Conservation (phyloP, 2,888 invertebrate genomes). For the Elegia similella region DNA sequence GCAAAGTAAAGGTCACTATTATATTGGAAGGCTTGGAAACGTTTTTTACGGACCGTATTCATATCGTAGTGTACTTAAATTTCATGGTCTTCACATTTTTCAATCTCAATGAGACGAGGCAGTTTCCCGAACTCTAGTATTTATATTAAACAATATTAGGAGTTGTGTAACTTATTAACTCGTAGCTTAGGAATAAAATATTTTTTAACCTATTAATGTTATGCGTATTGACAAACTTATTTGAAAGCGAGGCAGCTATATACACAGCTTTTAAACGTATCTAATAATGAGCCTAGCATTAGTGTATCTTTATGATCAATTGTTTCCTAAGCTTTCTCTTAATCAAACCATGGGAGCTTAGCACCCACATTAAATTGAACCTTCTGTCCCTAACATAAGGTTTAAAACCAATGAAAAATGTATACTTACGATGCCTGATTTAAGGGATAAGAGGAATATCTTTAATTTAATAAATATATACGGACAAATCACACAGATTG, state of each 20-base stretch:
- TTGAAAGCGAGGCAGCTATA: slow-evolving; percentile 30
- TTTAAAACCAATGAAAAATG: too few species aligned
- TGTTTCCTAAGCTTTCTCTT: too few species aligned
- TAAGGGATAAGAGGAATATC: too few species aligned
- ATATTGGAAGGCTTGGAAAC: slow-evolving; percentile 25
- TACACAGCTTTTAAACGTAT: slow-evolving; percentile 4
- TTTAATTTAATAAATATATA: too few species aligned
- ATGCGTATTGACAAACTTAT: slow-evolving; percentile 49
- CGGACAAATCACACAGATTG: too few species aligned
- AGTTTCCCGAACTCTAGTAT: slow-evolving; percentile 49
- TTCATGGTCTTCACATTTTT: slow-evolving; percentile 7
- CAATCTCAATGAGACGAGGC: not conserved
- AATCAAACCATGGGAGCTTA: too few species aligned
- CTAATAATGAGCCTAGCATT: not conserved
- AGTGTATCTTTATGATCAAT: too few species aligned
- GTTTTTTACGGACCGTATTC: not conserved
- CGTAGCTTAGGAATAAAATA: slow-evolving; percentile 51
- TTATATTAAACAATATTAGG: slow-evolving; percentile 47
- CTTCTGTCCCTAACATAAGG: too few species aligned
- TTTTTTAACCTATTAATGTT: slow-evolving; percentile 37
- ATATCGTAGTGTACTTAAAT: slow-evolving; percentile 27
- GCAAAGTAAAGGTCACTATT: slow-evolving; percentile 69
- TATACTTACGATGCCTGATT: too few species aligned
- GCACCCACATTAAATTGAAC: too few species aligned
- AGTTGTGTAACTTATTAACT: slow-evolving; percentile 64